A percentile compares a stretch with the other conserved stretches of the same genome.
phyloP scores from a whole-genome alignment of 2,797 vertebrate species.

The Astyanax mexicanus region DNA sequence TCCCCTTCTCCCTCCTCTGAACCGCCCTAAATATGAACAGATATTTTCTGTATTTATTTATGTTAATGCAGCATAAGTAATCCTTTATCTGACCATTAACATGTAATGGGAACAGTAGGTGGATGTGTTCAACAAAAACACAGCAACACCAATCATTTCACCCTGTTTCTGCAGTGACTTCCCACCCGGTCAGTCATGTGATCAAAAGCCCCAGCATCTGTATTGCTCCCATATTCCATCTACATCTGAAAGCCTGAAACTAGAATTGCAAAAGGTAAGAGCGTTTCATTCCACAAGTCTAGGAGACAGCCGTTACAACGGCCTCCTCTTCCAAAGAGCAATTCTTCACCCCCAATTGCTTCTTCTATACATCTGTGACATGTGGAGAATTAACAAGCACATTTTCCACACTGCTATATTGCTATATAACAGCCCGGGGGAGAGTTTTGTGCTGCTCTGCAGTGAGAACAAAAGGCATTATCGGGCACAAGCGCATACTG shows the following conservation, averaged over 20 bases:
- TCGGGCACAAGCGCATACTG: slow-evolving; percentile 27
- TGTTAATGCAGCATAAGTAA: no score
- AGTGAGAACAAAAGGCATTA: slow-evolving; percentile 52
- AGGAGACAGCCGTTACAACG: slow-evolving; percentile 44
- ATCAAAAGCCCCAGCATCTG: no score
- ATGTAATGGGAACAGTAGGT: no score
- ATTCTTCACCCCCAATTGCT: slow-evolving; percentile 62
- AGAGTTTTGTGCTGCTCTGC: slow-evolving; percentile 35
- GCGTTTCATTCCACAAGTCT: slow-evolving; percentile 40
- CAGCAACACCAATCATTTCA: no score
- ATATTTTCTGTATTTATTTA: no score
- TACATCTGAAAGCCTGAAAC: slow-evolving; percentile 21
- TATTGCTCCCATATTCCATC: not conserved
- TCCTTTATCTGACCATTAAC: no score
- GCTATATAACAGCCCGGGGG: slow-evolving; percentile 44
- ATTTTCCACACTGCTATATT: slow-evolving; percentile 53
- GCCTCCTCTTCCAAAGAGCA: slow-evolving; percentile 57
- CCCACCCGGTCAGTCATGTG: no score
- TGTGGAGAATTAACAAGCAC: slow-evolving; percentile 55
- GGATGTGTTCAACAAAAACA: no score
- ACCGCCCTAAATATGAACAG: no score
- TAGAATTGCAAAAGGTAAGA: slow-evolving; percentile 47
- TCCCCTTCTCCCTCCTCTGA: no score
- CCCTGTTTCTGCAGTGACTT: no score
- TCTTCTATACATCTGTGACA: slow-evolving; percentile 51